Conservation (phyloP, 92 coral and sea anemone genomes). For the Porites divaricata region DNA sequence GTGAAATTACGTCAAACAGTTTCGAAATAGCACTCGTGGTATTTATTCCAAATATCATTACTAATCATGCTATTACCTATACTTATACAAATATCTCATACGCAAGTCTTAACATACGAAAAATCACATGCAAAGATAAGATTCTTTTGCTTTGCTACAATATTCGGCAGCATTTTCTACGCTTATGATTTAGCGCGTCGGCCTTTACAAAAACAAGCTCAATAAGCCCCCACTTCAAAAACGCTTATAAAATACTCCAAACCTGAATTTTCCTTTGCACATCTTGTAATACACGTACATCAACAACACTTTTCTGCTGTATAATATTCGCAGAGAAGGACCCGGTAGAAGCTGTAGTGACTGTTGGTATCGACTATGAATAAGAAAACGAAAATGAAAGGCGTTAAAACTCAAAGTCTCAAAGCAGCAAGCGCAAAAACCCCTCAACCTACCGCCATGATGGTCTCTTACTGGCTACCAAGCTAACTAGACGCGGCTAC, state of each 20-base stretch:
- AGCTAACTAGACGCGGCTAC: constrained; percentile 41
- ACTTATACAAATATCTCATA: too few species aligned
- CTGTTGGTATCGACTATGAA: constrained; percentile 38
- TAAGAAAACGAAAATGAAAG: constrained; percentile 1
- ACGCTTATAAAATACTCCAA: background rate
- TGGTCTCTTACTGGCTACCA: constrained; percentile 27
- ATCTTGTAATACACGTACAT: constrained; percentile 70
- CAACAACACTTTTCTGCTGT: constrained; percentile 62
- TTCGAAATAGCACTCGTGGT: too few species aligned
- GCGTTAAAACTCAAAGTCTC: background rate
- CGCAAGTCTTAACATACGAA: too few species aligned
- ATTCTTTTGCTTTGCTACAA: too few species aligned
- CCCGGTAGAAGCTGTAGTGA: constrained; percentile 37
- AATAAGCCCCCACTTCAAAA: background rate
- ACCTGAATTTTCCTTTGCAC: constrained; percentile 86
- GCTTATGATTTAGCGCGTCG: too few species aligned
- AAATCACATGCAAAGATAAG: too few species aligned
- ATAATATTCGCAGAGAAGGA: constrained; percentile 28
- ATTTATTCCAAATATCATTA: too few species aligned
- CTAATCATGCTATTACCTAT: too few species aligned
- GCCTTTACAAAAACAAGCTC: background rate
- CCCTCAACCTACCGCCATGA: constrained; percentile 47
- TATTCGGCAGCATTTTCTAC: too few species aligned
- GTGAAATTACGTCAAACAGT: too few species aligned
- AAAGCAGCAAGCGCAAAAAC: background rate